phyloP scores from a whole-genome alignment of 1,140 invertebrate species.

The Drosophila funebris region DNA sequence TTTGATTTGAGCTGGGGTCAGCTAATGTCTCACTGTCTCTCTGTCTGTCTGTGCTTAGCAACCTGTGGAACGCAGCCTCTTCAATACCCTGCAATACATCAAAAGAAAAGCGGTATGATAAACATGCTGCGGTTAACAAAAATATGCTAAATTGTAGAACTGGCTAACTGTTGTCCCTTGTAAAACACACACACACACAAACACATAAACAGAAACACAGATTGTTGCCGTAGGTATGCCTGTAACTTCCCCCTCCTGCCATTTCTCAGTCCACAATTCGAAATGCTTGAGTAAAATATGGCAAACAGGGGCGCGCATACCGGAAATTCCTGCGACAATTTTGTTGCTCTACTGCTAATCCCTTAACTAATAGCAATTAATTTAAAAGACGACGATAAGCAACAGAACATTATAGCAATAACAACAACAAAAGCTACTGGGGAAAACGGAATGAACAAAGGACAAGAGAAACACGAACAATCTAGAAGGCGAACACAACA shows the following conservation, averaged over 20 bases:
- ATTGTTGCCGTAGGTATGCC: neutral
- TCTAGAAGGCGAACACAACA: conserved; percentile 39
- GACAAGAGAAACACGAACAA: conserved; percentile 39
- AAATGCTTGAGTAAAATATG: conserved; percentile 71
- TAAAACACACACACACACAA: neutral
- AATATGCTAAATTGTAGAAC: conserved; percentile 44
- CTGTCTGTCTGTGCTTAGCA: conserved; percentile 50
- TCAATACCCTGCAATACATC: conserved; percentile 79
- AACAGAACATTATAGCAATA: conserved; percentile 62
- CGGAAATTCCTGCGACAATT: conserved; percentile 82
- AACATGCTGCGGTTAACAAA: conserved; percentile 58
- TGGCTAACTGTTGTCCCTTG: conserved; percentile 30
- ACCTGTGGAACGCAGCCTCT: conserved; percentile 82
- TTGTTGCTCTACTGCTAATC: conserved; percentile 77
- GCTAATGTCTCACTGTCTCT: neutral
- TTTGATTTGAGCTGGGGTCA: no score
- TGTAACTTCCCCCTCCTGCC: neutral
- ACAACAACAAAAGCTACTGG: conserved; percentile 23
- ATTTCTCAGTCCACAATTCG: neutral
- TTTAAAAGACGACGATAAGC: conserved; percentile 81
- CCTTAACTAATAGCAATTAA: conserved; percentile 83
- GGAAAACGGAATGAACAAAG: neutral
- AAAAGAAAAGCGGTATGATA: conserved; percentile 81
- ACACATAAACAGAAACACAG: neutral
- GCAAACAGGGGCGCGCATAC: conserved; percentile 66